Percentiles rank a stretch among this genome's conserved stretches.
Evolutionary conservation across 2,113 vertebrate species (phyloP).

Genomic region (Cyanocitta stelleri): DNA sequence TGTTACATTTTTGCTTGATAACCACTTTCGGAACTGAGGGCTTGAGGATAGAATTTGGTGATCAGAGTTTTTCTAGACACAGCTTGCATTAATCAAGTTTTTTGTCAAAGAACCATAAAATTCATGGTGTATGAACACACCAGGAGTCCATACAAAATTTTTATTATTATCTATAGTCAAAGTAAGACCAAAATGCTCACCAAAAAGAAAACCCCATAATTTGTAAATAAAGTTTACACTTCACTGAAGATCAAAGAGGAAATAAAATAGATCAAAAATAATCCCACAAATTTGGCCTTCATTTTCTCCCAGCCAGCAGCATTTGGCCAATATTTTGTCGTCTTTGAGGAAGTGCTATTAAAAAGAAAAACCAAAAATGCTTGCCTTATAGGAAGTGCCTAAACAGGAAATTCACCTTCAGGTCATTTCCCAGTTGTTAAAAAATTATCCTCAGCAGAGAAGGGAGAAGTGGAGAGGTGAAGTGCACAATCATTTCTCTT

Average conservation of each 20-base stretch:
- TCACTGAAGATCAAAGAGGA: not conserved
- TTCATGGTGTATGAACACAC: not conserved
- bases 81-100: not conserved
- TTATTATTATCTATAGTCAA: not conserved
- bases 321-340: not conserved
- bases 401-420: constrained; percentile 8
- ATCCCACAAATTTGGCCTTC: not conserved
- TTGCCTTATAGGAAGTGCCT: constrained; percentile 47
- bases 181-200: not conserved
- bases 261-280: not conserved
- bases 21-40: not conserved
- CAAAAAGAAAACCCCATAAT: not conserved
- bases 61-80: not conserved
- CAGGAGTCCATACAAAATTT: not conserved
- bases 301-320: not conserved
- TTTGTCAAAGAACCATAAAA: not conserved
- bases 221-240: constrained; percentile 22
- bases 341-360: constrained; percentile 46
- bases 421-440: not conserved
- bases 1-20: not conserved
- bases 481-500: not conserved
- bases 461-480: not conserved
- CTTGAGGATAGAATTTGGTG: not conserved
- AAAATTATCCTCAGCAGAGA: not conserved
- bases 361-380: not conserved